Evolutionary conservation across 1,140 invertebrate genomes (phyloP), one percentile per base, ranked within the genome.

Genomic region (Caerostris extrusa): DNA sequence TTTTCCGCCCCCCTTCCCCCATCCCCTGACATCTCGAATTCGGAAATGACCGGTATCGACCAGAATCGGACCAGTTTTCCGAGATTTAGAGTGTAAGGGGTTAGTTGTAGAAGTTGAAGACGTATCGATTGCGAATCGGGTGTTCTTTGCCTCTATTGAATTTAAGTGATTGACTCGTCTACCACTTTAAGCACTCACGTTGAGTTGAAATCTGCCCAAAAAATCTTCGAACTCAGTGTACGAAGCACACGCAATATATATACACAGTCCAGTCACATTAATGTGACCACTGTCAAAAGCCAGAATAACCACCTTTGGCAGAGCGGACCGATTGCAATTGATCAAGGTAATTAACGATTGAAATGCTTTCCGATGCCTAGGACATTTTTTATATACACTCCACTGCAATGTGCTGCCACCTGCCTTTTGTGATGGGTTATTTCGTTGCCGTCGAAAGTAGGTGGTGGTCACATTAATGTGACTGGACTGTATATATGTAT

Each of bases 41-140:
- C 56, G 83, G 56, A 85, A 85, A 85, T 85, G 83, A 58, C 57
- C 57, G 55, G 83, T 85, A 85, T 85, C 58, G 83, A 85, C 83
- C 83, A 77, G 71, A 19, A 85, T 85, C n/a, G 57, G 53, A 85
- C 55, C 56, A 34, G 55, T 58, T 34, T 50, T 50, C 64, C 34
- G 71, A 55, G 71, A 81, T 50, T 58, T 85, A 85, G 83, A 58
- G 83, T 57, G 83, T 7, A 85, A 58, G 55, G 56, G 55, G 83
- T 57, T 57, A 56, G 83, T 57, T 57, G n/a, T 57, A 56, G 56
- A 56, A 83, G 3, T n/a, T n/a, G n/a, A n/a, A 67, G 64, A 67
- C 12, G 64, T 10, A n/a, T 12, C 0, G 12, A n/a, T 67, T 14
- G 64, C 3, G 64, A 67, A 14, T 67, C n/a, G 64, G 12, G 64